Evolutionary conservation across 1,140 invertebrate genomes (phyloP).

Genomic region (Cotesia typhae): DNA sequence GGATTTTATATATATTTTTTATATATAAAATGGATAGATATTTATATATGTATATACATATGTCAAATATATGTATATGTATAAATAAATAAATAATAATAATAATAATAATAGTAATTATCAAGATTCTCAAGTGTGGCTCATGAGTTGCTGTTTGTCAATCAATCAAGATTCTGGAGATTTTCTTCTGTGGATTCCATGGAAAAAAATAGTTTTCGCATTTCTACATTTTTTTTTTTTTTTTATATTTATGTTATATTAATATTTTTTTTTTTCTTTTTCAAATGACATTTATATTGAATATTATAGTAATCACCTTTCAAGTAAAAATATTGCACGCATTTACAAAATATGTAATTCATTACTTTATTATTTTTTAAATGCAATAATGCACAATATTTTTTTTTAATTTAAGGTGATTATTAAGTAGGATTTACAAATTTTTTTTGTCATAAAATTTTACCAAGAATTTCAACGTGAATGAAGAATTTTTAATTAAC

Average conservation of each 20-base stretch:
- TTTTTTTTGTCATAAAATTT: background rate
- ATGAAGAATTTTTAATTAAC: conserved; percentile 11
- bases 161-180: too few species aligned
- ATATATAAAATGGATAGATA: background rate
- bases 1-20: conserved; percentile 9
- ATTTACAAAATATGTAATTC: conserved; percentile 10
- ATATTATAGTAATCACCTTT: conserved; percentile 17
- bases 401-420: conserved; percentile 10
- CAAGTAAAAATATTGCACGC: background rate
- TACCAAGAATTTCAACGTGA: conserved; percentile 10
- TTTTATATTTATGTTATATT: background rate
- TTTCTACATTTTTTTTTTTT: background rate
- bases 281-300: background rate
- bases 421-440: background rate
- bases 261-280: background rate
- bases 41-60: too few species aligned
- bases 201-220: conserved; percentile 14
- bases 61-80: background rate
- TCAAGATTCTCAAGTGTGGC: conserved; percentile 15
- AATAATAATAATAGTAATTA: conserved; percentile 7
- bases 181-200: too few species aligned
- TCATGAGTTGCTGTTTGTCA: conserved; percentile 5
- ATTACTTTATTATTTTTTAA: conserved; percentile 8
- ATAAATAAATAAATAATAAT: too few species aligned
- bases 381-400: background rate